A percentile compares a stretch with the other conserved stretches of the same genome.
phyloP scores from a whole-genome alignment of 2,888 invertebrate species.

The Callinectes sapidus region DNA sequence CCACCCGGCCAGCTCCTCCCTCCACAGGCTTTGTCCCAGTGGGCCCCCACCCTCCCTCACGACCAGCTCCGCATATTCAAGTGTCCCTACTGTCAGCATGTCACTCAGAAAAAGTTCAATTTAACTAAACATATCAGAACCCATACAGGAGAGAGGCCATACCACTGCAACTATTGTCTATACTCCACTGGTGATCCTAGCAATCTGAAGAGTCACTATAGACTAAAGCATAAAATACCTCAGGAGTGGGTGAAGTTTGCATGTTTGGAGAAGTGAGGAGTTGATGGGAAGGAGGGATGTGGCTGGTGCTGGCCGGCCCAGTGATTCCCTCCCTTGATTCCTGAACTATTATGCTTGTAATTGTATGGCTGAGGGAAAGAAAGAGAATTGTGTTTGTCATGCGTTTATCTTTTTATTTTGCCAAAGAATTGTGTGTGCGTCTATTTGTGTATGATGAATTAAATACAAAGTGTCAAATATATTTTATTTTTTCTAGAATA shows the following conservation, averaged over 20 bases:
- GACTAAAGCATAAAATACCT: conserved; percentile 51
- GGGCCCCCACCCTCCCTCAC: conserved; percentile 45
- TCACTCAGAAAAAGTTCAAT: conserved; percentile 64
- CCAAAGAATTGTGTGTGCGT: not conserved
- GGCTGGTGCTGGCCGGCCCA: not conserved
- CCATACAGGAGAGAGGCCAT: conserved; percentile 67
- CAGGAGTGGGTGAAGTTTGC: conserved; percentile 39
- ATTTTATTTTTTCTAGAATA: conserved; percentile 20
- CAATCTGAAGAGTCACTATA: conserved; percentile 60
- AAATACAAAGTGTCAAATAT: not conserved
- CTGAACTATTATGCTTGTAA: not conserved
- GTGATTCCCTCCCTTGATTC: not conserved
- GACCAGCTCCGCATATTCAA: conserved; percentile 49
- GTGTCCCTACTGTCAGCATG: conserved; percentile 65
- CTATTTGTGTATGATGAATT: conserved; percentile 5
- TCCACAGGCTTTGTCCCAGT: conserved; percentile 24
- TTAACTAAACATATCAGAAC: conserved; percentile 66
- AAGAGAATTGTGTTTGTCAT: not conserved
- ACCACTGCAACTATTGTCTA: conserved; percentile 53
- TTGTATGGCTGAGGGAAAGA: not conserved
- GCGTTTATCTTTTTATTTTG: not conserved
- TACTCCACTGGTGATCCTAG: conserved; percentile 64
- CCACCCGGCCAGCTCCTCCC: conserved; percentile 52
- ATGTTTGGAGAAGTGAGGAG: not conserved
- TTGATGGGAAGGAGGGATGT: not conserved